Percentiles rank a stretch among this genome's conserved stretches.
Conservation (phyloP, 2,797 vertebrate genomes). For the Selene dorsalis region DNA sequence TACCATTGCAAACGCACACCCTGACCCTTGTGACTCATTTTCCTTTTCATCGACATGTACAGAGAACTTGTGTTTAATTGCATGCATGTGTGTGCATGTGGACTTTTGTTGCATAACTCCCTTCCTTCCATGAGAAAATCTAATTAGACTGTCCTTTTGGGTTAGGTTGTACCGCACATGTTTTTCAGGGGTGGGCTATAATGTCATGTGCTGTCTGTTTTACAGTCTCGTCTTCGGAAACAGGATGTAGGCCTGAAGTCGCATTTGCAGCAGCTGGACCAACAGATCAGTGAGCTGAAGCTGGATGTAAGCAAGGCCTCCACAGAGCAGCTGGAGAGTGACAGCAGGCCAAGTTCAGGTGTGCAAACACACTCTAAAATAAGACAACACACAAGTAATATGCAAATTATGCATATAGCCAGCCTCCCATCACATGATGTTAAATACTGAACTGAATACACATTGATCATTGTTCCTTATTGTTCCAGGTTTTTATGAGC, state of each 20-base stretch:
- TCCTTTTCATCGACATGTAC: conserved; percentile 1
- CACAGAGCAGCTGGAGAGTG: conserved; percentile 89
- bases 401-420: neutral
- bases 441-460: conserved; percentile 6
- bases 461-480: conserved; percentile 10
- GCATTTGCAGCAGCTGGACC: conserved; percentile 93
- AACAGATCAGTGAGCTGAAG: conserved; percentile 92
- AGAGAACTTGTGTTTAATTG: conserved; percentile 9
- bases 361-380: conserved; percentile 30
- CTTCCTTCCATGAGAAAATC: conserved; percentile 7
- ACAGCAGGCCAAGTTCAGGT: conserved; percentile 98
- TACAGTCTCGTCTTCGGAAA: conserved; percentile 88
- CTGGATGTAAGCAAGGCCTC: conserved; percentile 88
- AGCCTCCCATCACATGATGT: conserved; percentile 6
- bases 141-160: neutral
- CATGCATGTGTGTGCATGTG: neutral
- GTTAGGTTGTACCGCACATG: neutral
- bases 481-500: conserved; percentile 93
- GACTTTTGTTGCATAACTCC: conserved; percentile 3
- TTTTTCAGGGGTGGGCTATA: conserved; percentile 13
- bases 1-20: neutral
- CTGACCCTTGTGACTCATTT: conserved; percentile 3
- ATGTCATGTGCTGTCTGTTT: conserved; percentile 30
- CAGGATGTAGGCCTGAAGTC: conserved; percentile 92
- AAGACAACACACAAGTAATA: neutral